Evolutionary conservation across 2,113 vertebrate genomes (phyloP).

Genomic region (Neotragus pygmaeus): DNA sequence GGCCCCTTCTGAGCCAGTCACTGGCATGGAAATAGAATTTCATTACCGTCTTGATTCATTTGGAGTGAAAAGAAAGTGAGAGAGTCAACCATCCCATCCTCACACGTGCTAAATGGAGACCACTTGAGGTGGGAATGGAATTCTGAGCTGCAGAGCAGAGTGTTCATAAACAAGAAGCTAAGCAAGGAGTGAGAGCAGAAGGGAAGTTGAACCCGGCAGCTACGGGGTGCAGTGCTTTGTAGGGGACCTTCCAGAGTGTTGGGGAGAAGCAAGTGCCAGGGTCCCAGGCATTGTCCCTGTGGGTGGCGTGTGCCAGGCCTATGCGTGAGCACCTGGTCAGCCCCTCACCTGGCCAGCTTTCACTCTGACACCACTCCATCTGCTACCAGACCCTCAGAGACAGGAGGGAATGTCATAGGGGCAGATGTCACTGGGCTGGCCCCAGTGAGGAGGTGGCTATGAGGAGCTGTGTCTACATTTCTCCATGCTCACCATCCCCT

Average conservation of each 20-base stretch:
- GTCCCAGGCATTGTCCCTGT: neutral
- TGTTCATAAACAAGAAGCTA: neutral
- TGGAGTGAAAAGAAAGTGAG: neutral
- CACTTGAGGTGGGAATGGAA: neutral
- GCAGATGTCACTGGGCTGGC: neutral
- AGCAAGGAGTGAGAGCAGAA: neutral
- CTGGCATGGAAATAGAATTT: neutral
- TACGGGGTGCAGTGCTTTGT: neutral
- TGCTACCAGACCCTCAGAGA: neutral
- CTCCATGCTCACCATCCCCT: no score
- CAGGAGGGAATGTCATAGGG: neutral
- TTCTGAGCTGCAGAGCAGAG: neutral
- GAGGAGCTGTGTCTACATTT: neutral
- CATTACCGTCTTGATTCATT: neutral
- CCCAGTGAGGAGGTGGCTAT: neutral
- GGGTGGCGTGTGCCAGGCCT: neutral
- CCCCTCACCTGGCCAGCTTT: neutral
- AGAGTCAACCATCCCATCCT: neutral
- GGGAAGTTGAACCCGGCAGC: neutral
- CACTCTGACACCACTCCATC: neutral
- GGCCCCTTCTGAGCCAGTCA: neutral
- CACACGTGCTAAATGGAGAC: neutral
- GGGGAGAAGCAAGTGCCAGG: neutral
- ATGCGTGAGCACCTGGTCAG: accelerated
- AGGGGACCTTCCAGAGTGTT: neutral